A percentile compares a stretch with the other conserved stretches of the same genome.
These are phyloP conservation scores for Antheraea assamensis DNA, from an alignment of 2,888 invertebrate genomes.

Conservation along the genomic window DNA sequence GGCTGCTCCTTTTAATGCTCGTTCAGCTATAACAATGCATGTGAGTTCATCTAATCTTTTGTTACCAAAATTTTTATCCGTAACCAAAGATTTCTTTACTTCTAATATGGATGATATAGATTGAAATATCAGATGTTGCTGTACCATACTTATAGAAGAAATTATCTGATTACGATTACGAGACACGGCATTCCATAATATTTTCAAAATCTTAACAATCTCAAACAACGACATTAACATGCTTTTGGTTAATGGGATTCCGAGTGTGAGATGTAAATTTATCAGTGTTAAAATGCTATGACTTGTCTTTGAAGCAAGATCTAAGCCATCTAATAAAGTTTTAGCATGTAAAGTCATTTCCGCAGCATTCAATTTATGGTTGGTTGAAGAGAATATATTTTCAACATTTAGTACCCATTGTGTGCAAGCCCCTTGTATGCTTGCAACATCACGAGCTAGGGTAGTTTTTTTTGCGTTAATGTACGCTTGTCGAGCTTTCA, in stretches of 20 bases:
- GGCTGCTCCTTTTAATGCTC: constrained; percentile 84
- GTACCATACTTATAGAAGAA: constrained; percentile 87
- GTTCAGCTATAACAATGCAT: constrained; percentile 88
- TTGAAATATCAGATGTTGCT: constrained; percentile 91
- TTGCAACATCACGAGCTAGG: constrained; percentile 84
- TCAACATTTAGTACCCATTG: constrained; percentile 70
- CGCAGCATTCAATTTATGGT: constrained; percentile 66
- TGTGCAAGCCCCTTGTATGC: constrained; percentile 55
- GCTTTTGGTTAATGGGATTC: constrained; percentile 89
- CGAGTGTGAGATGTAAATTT: constrained; percentile 86
- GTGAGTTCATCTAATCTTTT: constrained; percentile 87
- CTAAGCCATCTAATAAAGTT: constrained; percentile 81
- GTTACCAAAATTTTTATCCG: constrained; percentile 84
- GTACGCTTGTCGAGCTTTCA: constrained; percentile 79
- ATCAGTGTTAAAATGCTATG: constrained; percentile 79
- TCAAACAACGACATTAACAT: constrained; percentile 89
- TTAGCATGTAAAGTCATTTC: constrained; percentile 73
- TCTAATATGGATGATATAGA: constrained; percentile 85
- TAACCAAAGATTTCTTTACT: constrained; percentile 86
- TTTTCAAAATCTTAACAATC: constrained; percentile 90
- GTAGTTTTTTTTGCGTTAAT: constrained; percentile 81
- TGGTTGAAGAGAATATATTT: constrained; percentile 60
- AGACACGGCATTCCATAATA: constrained; percentile 87
- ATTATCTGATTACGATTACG: constrained; percentile 86
- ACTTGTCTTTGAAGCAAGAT: constrained; percentile 85